Evolutionary conservation across 2,888 invertebrate species (phyloP).

Genomic region (Orgyia antiqua): DNA sequence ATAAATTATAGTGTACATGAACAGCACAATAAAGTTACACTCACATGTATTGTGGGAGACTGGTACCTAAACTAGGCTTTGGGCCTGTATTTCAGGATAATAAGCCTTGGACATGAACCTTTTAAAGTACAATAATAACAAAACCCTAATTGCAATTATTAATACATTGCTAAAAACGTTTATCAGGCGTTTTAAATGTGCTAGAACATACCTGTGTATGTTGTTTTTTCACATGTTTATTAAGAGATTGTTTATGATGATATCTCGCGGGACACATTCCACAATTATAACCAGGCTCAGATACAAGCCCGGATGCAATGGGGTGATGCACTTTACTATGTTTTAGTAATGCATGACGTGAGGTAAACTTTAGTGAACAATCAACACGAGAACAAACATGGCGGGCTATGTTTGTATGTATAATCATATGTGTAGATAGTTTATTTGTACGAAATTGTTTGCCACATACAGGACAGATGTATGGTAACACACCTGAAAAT

Average conservation of each 20-base stretch:
- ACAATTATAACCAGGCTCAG: neutral
- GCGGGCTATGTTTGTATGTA: constrained; percentile 29
- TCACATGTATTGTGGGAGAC: too few relatives aligned
- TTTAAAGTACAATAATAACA: too few relatives aligned
- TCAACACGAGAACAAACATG: constrained; percentile 19
- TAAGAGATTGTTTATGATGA: neutral
- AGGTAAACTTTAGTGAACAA: too few relatives aligned
- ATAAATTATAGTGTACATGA: too few relatives aligned
- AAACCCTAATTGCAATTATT: too few relatives aligned
- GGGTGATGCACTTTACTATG: constrained; percentile 20
- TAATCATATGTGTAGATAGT: constrained; percentile 44
- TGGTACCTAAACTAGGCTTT: too few relatives aligned
- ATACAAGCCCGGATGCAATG: constrained; percentile 20
- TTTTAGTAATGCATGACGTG: constrained; percentile 11
- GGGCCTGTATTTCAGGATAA: too few relatives aligned
- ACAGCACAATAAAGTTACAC: too few relatives aligned
- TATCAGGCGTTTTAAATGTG: too few relatives aligned
- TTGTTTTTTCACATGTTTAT: neutral
- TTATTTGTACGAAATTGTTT: constrained; percentile 58
- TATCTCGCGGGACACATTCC: neutral
- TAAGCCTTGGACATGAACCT: too few relatives aligned
- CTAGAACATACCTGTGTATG: neutral
- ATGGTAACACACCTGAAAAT: constrained; percentile 51
- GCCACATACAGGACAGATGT: constrained; percentile 57
- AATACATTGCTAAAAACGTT: too few relatives aligned